These are phyloP conservation scores for Euzophera pinguis DNA, from an alignment of 2,888 invertebrate genomes.

Conservation along the genomic window DNA sequence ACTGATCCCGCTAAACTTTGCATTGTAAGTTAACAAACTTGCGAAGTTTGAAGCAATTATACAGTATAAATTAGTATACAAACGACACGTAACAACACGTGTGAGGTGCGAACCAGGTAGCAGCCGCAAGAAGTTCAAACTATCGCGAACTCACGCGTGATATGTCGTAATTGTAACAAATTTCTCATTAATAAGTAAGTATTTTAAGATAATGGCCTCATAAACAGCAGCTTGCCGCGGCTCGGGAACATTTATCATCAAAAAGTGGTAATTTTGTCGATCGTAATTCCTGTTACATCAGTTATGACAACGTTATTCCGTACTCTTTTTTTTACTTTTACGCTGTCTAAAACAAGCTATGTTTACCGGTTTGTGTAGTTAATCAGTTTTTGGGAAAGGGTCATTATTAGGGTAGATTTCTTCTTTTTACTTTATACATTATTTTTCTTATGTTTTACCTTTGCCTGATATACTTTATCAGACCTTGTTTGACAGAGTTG, in stretches of 20 bases:
- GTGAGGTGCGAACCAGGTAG: neutral
- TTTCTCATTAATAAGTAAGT: slow-evolving; percentile 73
- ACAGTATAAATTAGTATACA: slow-evolving; percentile 5
- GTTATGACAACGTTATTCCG: slow-evolving; percentile 51
- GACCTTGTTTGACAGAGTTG: too few relatives aligned
- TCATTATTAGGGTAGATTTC: too few relatives aligned
- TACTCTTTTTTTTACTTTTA: slow-evolving; percentile 48
- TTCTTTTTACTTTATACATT: too few relatives aligned
- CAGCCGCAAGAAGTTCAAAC: slow-evolving; percentile 10
- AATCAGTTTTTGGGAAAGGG: slow-evolving; percentile 9
- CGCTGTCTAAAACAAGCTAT: slow-evolving; percentile 37
- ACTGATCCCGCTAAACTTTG: slow-evolving; percentile 11
- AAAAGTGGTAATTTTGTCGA: slow-evolving; percentile 72
- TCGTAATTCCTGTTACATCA: slow-evolving; percentile 54
- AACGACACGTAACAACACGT: slow-evolving; percentile 7
- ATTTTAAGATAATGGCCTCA: slow-evolving; percentile 73
- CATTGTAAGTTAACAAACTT: slow-evolving; percentile 4
- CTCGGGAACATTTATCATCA: slow-evolving; percentile 66
- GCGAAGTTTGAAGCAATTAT: slow-evolving; percentile 8
- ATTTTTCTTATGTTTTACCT: too few relatives aligned
- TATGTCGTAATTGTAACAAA: slow-evolving; percentile 64
- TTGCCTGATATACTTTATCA: too few relatives aligned
- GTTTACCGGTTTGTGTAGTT: slow-evolving; percentile 34
- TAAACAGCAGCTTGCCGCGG: slow-evolving; percentile 66
- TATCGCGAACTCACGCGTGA: slow-evolving; percentile 29